Base-by-base conservation (phyloP, 1,140 invertebrate genomes). In the Pogonomyrmex californicus region DNA sequence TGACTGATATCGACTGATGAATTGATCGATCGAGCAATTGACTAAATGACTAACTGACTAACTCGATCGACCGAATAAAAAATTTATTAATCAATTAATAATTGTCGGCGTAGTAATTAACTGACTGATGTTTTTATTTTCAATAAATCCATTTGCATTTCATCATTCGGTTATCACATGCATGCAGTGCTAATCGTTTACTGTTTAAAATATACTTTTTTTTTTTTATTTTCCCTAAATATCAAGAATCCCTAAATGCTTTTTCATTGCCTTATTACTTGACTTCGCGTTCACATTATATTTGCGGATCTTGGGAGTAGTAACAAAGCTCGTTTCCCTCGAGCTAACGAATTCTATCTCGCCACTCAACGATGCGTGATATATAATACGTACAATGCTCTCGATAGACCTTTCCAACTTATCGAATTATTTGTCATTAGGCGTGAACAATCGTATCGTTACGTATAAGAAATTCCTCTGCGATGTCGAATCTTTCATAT, bases 181-280 rank as follows among this genome's bases (percentile, higher is more conserved):
- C 63, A 58, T 89, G 91, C 81, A 91, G 89, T 90, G 90, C 86
- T 88, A 91, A 92, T 91, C 90, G 88, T 89, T 91, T 92, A 91
- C 82, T 79, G 85, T 85, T 88, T 65, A 87, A 90, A 85, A 73
- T 23, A 23, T 23, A 23, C 23, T 23, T 23, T 23, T 23, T 23
- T 23, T 23, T 23, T 87, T 87, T 86, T 47, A 87, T 38, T 65
- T 87, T 63, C 87, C 86, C 89, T 91, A 91, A 85, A 63, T 58
- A 82, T 90, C 58, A 49, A 89, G 76, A 85, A 56, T 78, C 78
- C 88, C 88, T 90, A 90, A 76, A 47, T 87, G 76, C 63, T 30
- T 70, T 58, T 82, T 76, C 58, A 65, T 65, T 71, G 41, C 70
- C 77, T 44, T 56, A 77, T 85, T 58, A 70, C 17, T n/a, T 79